A percentile compares a stretch with the other conserved stretches of the same genome.
Conservation (phyloP, 2,797 vertebrate species). For the Brachyrhaphis roseni region DNA sequence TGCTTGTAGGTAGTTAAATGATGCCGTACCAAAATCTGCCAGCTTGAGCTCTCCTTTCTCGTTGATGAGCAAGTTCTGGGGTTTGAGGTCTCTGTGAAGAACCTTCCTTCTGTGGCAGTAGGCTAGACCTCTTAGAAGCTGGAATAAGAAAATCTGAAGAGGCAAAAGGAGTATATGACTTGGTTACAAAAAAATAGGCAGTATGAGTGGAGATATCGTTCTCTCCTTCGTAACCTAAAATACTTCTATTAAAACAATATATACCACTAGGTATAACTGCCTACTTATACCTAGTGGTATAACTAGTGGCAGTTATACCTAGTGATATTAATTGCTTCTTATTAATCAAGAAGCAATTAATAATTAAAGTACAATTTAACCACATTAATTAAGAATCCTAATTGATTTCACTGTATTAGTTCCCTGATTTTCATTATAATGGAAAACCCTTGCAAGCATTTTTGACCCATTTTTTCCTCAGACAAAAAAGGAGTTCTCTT, state of each 20-base stretch:
- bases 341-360: background rate
- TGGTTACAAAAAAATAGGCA: background rate
- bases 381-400: background rate
- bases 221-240: background rate
- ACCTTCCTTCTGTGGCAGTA: slow-evolving; percentile 85
- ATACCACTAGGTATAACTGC: background rate
- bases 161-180: background rate
- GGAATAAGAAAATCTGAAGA: slow-evolving; percentile 83
- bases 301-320: too few relatives aligned
- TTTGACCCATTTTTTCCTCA: background rate
- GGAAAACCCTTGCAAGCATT: background rate
- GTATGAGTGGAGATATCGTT: background rate
- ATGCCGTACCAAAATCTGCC: slow-evolving; percentile 81
- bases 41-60: slow-evolving; percentile 85
- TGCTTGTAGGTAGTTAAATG: background rate
- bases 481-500: background rate
- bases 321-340: too few relatives aligned
- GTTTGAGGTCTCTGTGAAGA: slow-evolving; percentile 85
- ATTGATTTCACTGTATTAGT: background rate
- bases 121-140: slow-evolving; percentile 81
- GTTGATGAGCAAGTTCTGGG: slow-evolving; percentile 86
- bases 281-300: too few relatives aligned
- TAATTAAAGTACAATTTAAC: background rate
- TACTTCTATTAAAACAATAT: background rate
- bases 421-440: background rate